Evolutionary conservation across 2,888 invertebrate species (phyloP).

Genomic region (Nemurella pictetii): DNA sequence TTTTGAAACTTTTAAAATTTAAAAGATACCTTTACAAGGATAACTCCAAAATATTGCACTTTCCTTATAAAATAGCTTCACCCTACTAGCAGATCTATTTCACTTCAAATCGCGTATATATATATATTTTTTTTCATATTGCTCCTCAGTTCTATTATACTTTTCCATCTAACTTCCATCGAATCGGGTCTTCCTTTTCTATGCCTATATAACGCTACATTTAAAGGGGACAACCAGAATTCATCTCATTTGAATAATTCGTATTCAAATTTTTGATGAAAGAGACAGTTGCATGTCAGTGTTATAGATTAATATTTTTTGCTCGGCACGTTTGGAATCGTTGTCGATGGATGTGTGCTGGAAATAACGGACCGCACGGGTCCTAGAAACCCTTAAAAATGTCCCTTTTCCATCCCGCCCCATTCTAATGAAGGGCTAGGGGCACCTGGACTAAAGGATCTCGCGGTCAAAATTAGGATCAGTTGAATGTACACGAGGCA

Average conservation of each 20-base stretch:
- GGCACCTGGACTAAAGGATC: constrained; percentile 9
- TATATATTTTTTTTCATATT: not conserved
- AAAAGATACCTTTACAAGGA: not conserved
- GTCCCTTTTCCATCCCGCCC: constrained; percentile 6
- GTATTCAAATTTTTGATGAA: constrained; percentile 27
- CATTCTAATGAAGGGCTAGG: not conserved
- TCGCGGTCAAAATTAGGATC: constrained; percentile 18
- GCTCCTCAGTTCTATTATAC: not conserved
- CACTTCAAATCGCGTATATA: not conserved
- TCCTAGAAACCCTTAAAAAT: not conserved
- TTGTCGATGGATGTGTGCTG: not conserved
- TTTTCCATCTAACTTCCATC: not conserved
- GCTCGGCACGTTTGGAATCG: not conserved
- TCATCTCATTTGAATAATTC: constrained; percentile 27
- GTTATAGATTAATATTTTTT: constrained; percentile 38
- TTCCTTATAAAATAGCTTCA: not conserved
- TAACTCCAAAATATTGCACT: not conserved
- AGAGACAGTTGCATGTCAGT: constrained; percentile 39
- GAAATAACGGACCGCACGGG: not conserved
- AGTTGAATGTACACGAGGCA: not conserved
- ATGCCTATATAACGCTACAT: constrained; percentile 26
- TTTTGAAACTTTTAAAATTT: not conserved
- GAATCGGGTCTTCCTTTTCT: constrained; percentile 14
- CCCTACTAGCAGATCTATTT: not conserved
- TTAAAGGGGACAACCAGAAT: constrained; percentile 14